Evolutionary conservation across 2,888 invertebrate species (phyloP), one percentile per base, ranked within the genome.

Genomic region (Drosophila pseudotakahashii): DNA sequence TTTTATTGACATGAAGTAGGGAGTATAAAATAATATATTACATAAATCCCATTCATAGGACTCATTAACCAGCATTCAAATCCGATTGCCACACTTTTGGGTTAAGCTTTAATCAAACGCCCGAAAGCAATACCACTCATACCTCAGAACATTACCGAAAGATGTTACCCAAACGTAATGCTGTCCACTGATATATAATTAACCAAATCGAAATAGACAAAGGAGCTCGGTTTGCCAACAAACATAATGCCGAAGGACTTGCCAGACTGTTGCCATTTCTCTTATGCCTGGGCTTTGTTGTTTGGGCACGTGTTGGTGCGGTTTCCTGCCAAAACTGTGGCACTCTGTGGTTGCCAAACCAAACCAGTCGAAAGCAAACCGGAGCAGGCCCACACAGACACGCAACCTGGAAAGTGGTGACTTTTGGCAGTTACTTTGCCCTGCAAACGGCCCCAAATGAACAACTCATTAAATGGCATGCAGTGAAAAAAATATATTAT

Each of bases 311-410:
- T 69, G 71, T 70, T 70, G 64, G 48, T 70, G 70, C 48, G 80
- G 79, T 66, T 79, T 58, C 52, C 64, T 55, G 55, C 30, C 58
- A 58, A 78, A 78, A 62, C 68, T 81, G 73, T 50, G 52, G 41
- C 58, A 52, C 53, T 55, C 71, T 82, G 85, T 58, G 82, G 81
- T 59, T 71, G 68, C 36, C 68, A 72, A 61, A 59, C 36, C 36
- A 50, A 51, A 36, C 66, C 54, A 48, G 48, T 34, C 34, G 16
- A 48, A 64, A 44, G 50, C 69, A 16, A 69, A 59, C 59, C 51
- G 60, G 30, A 16, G 55, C 23, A 36, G 50, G 39, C 69, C 58
- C 30, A 37, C 50, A 54, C 44, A 55, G 58, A 52, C 47, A 47
- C 41, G 68, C 37, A 55, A 67, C 50, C 68, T 44, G 55, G 37